Evolutionary conservation across 2,888 invertebrate genomes (phyloP).

Genomic region (Ptilodon capucinus): DNA sequence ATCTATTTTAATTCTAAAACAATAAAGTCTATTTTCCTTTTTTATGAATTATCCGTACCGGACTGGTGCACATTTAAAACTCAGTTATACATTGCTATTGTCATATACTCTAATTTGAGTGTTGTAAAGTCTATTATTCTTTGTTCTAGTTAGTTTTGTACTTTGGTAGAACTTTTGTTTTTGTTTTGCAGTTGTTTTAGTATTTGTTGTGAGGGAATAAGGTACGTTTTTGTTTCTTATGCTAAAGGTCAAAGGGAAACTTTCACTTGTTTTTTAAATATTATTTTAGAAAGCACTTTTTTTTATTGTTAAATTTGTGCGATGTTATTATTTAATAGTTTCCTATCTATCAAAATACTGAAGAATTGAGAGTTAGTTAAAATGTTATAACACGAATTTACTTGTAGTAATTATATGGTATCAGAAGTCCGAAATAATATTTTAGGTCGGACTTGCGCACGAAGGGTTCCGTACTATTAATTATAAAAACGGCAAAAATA

Average conservation of each 20-base stretch:
- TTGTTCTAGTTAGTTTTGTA: neutral
- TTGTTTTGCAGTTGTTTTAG: neutral
- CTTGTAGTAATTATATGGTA: too few relatives aligned
- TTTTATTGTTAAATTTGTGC: neutral
- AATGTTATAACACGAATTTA: too few relatives aligned
- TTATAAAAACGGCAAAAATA: too few relatives aligned
- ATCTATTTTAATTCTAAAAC: neutral
- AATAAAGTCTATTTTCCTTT: neutral
- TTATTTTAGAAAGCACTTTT: neutral
- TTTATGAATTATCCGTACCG: neutral
- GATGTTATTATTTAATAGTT: too few relatives aligned
- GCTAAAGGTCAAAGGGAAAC: slow-evolving; percentile 26
- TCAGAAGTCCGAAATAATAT: too few relatives aligned
- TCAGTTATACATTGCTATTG: neutral
- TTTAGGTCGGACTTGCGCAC: too few relatives aligned
- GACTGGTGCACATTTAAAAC: neutral
- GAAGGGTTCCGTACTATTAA: too few relatives aligned
- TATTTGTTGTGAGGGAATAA: fast-evolving
- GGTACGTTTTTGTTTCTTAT: slow-evolving; percentile 4
- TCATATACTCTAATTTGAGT: neutral
- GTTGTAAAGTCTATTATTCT: neutral
- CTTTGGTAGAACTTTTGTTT: neutral
- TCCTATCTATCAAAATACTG: too few relatives aligned
- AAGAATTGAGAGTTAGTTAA: too few relatives aligned
- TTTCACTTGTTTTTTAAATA: slow-evolving; percentile 21